Evolutionary conservation across 2,113 vertebrate genomes (phyloP).

Genomic region (Colossoma macropomum): DNA sequence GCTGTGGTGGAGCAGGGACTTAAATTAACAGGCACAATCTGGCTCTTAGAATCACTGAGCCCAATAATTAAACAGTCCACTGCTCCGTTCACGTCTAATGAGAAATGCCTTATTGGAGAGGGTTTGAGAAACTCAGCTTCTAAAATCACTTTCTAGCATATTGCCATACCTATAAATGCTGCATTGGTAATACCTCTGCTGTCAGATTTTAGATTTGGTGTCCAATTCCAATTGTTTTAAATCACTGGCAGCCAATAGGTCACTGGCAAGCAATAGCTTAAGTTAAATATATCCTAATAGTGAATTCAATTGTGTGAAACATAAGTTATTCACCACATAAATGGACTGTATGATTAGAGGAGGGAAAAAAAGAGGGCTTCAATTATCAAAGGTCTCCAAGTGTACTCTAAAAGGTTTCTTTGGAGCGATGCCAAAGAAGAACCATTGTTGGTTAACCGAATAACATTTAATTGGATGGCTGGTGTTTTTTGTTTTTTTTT

Average conservation of each 20-base stretch:
- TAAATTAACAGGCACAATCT: conserved; percentile 51
- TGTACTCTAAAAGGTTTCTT: background rate
- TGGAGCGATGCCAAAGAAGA: background rate
- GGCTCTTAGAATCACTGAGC: conserved; percentile 55
- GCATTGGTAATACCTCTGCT: background rate
- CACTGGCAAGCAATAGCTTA: background rate
- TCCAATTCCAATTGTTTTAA: background rate
- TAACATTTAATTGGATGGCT: no score
- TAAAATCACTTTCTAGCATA: conserved; percentile 31
- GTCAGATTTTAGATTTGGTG: background rate
- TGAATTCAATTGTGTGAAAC: background rate
- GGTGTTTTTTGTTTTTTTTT: no score
- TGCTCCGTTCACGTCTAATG: conserved; percentile 48
- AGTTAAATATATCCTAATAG: background rate
- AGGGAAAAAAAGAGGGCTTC: background rate
- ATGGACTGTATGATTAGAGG: background rate
- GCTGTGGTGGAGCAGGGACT: conserved; percentile 44
- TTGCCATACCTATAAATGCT: conserved; percentile 9
- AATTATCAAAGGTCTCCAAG: background rate
- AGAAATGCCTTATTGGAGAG: conserved; percentile 46
- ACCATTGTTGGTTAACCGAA: background rate
- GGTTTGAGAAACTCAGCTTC: conserved; percentile 28
- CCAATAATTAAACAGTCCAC: conserved; percentile 57
- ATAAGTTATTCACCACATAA: background rate
- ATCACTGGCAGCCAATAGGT: background rate